Evolutionary conservation across 1,140 invertebrate genomes (phyloP).

Genomic region (Elysia chlorotica): DNA sequence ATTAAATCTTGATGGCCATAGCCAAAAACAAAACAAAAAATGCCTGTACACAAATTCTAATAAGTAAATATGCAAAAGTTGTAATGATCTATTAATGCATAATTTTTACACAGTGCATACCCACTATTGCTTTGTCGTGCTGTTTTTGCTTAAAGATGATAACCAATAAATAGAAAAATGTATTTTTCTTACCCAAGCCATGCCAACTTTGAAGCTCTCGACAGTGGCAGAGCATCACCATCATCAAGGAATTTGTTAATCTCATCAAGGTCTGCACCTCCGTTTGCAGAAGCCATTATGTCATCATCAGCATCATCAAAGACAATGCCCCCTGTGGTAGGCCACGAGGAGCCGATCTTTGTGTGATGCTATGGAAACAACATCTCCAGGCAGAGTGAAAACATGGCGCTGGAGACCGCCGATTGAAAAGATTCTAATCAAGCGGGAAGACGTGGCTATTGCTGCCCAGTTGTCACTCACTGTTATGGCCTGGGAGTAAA

Average conservation of each 20-base stretch:
- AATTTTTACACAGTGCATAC: no score
- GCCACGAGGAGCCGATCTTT: constrained; percentile 76
- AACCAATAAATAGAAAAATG: not conserved
- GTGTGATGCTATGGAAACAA: constrained; percentile 73
- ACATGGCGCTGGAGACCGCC: constrained; percentile 85
- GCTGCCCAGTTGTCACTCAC: constrained; percentile 78
- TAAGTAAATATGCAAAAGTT: no score
- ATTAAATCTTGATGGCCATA: no score
- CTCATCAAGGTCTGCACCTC: constrained; percentile 38
- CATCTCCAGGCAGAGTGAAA: constrained; percentile 73
- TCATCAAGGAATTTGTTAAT: constrained; percentile 42
- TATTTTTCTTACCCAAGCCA: constrained; percentile 74
- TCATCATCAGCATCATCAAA: constrained; percentile 17
- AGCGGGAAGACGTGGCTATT: constrained; percentile 74
- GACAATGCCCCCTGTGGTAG: constrained; percentile 65
- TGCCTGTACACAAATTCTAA: no score
- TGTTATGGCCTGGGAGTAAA: constrained; percentile 66
- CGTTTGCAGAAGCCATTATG: not conserved
- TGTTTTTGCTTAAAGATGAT: no score
- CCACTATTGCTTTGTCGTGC: no score
- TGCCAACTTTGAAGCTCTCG: constrained; percentile 71
- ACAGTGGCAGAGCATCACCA: constrained; percentile 70
- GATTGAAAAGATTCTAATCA: constrained; percentile 81
- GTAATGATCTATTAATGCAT: no score
- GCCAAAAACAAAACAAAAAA: no score